These are phyloP conservation scores for Eupithecia pulchellata DNA, from an alignment of 2,888 invertebrate genomes.

Conservation along the genomic window DNA sequence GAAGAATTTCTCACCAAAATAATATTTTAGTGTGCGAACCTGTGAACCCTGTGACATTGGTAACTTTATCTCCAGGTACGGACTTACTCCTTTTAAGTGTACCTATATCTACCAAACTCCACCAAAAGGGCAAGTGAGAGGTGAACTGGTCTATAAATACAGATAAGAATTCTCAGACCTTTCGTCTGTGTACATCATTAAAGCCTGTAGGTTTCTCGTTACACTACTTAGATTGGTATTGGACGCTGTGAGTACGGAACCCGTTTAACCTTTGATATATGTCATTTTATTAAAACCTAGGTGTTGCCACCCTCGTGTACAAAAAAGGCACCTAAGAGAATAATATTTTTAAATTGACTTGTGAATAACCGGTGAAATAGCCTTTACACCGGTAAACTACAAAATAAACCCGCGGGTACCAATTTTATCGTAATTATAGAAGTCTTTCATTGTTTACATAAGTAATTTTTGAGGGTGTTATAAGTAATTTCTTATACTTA, in stretches of 20 bases:
- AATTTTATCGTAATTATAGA: neutral
- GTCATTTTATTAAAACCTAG: neutral
- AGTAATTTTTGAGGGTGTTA: too few species aligned
- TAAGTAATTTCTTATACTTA: neutral
- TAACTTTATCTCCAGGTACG: neutral
- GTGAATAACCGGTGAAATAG: neutral
- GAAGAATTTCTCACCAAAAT: too few species aligned
- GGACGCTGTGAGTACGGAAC: neutral
- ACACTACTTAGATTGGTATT: neutral
- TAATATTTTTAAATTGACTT: neutral
- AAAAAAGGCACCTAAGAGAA: neutral
- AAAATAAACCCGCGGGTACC: neutral
- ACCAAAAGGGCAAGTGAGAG: slow-evolving; percentile 4
- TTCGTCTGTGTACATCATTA: neutral
- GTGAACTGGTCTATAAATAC: slow-evolving; percentile 4
- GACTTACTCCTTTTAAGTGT: neutral
- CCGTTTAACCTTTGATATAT: neutral
- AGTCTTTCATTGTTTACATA: too few species aligned
- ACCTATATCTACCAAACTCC: neutral
- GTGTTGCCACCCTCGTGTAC: too few species aligned
- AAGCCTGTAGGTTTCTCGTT: neutral
- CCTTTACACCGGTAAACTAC: too few species aligned
- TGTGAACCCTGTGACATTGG: too few species aligned
- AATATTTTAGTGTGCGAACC: too few species aligned
- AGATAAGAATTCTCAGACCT: slow-evolving; percentile 5